phyloP scores from a whole-genome alignment of 2,888 invertebrate genomes.

The Hirtodrosophila histrioides region DNA sequence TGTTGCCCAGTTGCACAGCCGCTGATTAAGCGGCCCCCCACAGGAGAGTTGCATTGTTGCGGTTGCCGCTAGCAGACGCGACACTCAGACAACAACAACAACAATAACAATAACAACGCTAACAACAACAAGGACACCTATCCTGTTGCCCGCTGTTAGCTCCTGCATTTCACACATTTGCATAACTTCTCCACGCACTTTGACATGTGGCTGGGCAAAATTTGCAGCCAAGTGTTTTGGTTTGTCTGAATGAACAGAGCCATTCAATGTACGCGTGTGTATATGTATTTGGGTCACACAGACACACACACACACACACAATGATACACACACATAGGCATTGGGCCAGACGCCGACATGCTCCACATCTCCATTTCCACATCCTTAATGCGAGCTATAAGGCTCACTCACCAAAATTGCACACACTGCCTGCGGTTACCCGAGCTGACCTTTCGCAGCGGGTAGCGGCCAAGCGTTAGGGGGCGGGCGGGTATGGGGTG shows the following conservation, averaged over 20 bases:
- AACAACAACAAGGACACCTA: constrained; percentile 37
- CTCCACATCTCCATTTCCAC: constrained; percentile 31
- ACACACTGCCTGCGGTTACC: constrained; percentile 64
- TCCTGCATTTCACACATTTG: constrained; percentile 62
- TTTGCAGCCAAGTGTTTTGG: constrained; percentile 65
- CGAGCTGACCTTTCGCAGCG: constrained; percentile 70
- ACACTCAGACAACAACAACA: constrained; percentile 46
- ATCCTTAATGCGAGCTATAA: constrained; percentile 36
- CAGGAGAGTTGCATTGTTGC: constrained; percentile 49
- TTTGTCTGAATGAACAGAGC: constrained; percentile 66
- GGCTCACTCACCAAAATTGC: constrained; percentile 39
- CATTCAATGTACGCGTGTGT: constrained; percentile 38
- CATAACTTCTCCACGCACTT: constrained; percentile 78
- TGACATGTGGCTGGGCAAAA: constrained; percentile 65
- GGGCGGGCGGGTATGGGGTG: constrained; percentile 9
- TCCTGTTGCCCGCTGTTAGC: constrained; percentile 26
- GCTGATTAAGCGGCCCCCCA: constrained; percentile 58
- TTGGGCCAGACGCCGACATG: constrained; percentile 45
- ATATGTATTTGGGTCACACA: constrained; percentile 64
- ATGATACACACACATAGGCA: constrained; percentile 1
- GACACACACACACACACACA: constrained; percentile 52
- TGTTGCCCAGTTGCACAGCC: constrained; percentile 43
- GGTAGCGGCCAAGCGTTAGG: constrained; percentile 19
- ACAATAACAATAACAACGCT: constrained; percentile 20
- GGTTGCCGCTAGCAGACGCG: constrained; percentile 51